Evolutionary conservation across 2,797 vertebrate genomes (phyloP), one percentile per base, ranked within the genome.

Genomic region (Parauchenoglanis punctatus): DNA sequence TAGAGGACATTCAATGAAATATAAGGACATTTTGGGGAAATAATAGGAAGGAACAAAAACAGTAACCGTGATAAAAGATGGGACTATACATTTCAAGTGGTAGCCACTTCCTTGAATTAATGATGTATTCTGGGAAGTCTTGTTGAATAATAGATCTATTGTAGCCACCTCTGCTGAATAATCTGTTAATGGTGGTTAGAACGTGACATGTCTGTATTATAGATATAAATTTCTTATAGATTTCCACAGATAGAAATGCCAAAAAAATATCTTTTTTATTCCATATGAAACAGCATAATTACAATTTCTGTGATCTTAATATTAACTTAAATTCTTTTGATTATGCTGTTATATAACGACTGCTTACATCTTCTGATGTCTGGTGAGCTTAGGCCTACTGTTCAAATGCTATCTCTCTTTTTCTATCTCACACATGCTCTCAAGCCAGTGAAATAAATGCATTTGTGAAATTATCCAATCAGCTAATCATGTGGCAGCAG

Each of bases 81-180:
- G 89, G 68, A 88, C 93, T 87, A 92, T 92, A 89, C 80, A 90
- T 91, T 87, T 91, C 85, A 91, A 68, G 46, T 49, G 31, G 15
- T 78, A 67, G 28, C 49, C 7, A 31, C 72, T 70, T 49, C 78
- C 56, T 72, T 86, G 73, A 88, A 91, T 93, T 76, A 94, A 94
- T 93, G 84, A 93, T 94, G 92, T 40, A 94, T 92, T 85, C 72
- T 84, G 87, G 88, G 73, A 54, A 72, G 73, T 52, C 81, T 56
- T 91, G 85, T 89, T 94, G 77, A 94, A 94, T 95, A 90, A 94
- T 93, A 90, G 87, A 95, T 94, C 91, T 94, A 92, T 92, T 89
- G 84, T 86, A 91, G 93, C 92, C 92, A 91, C 92, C 92, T 92
- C 84, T 87, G 70, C 67, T 89, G 89, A 86, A 73, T 72, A 89